Base-by-base conservation (phyloP, 2,113 vertebrate species). In the Zapornia atra region DNA sequence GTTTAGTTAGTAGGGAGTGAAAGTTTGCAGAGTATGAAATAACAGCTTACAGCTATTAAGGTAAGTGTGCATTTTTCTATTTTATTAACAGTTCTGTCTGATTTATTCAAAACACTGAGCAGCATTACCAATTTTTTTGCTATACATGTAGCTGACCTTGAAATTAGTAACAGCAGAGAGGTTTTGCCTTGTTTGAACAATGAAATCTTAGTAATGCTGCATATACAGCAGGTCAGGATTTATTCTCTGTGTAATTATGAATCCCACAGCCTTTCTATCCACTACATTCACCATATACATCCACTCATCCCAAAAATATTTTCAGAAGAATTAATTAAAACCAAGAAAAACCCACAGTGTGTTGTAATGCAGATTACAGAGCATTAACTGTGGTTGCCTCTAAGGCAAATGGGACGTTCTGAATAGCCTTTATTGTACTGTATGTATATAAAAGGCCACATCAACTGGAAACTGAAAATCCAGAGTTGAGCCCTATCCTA, bases 1-100 rank as follows among this genome's bases (percentile, higher is more conserved):
- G 77, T 95, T 97, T 98, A 94, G 95, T 97, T 98, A 93, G 95
- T 82, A 95, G 94, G 88, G 86, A 96, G 66, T 65, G 78, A 96
- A 84, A 97, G 90, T 97, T 97, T 90, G 59, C 94, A 92, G 95
- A 81, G 60, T 95, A 96, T 92, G 95, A 94, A 96, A 93, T 94
- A 97, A 72, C 82, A 93, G 83, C 66, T 77, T 73, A 26, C 68
- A 87, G 48, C 61, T 54, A 10, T 24, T 92, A 51, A 94, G 95
- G 92, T 97, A 95, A 96, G 96, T 95, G 73, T 84, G 64, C 59
- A 25, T 77, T 94, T 93, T 93, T 48, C 64, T 83, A 0, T 88
- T 93, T 77, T 77, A 73, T 92, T 94, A 95, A 53, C 46, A 46
- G 51, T 46, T 54, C 40, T 92, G 17, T 75, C 69, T 68, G 69